Percentiles rank a stretch among this genome's conserved stretches.
These are phyloP conservation scores for Malthinus flaveolus DNA, from an alignment of 2,888 invertebrate genomes.

Conservation along the genomic window DNA sequence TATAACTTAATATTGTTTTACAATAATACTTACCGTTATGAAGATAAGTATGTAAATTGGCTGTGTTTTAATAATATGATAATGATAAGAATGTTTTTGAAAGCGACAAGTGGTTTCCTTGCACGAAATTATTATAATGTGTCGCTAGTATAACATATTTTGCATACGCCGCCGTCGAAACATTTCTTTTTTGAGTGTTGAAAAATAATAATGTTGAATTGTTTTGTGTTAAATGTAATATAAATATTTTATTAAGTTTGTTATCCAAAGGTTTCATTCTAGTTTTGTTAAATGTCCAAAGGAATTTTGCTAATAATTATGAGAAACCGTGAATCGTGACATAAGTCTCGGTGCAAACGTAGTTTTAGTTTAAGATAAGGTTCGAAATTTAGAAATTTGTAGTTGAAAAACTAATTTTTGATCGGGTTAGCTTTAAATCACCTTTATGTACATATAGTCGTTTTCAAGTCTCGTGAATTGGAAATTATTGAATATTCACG, in stretches of 20 bases:
- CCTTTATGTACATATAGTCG: too few relatives aligned
- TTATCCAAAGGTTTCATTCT: constrained; percentile 35
- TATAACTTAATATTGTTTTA: constrained; percentile 13
- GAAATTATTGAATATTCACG: too few relatives aligned
- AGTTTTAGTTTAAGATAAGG: too few relatives aligned
- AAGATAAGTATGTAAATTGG: constrained; percentile 26
- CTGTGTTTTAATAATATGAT: constrained; percentile 37
- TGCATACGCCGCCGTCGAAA: constrained; percentile 18
- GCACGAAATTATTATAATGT: constrained; percentile 21
- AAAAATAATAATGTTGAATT: constrained; percentile 17
- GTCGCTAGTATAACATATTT: constrained; percentile 18
- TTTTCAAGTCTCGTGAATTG: too few relatives aligned
- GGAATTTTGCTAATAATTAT: too few relatives aligned
- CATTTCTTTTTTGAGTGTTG: constrained; percentile 12
- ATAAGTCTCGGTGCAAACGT: too few relatives aligned
- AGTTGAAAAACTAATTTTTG: too few relatives aligned
- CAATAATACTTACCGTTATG: constrained; percentile 7
- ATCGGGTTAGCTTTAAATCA: too few relatives aligned
- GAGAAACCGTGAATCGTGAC: too few relatives aligned
- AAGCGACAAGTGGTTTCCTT: constrained; percentile 37
- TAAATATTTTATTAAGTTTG: constrained; percentile 21
- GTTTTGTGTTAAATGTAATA: constrained; percentile 21
- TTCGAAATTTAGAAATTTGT: too few relatives aligned
- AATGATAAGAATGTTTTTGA: constrained; percentile 23
- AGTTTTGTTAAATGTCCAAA: constrained; percentile 21